Percentiles rank a stretch among this genome's conserved stretches.
These are phyloP conservation scores for Cephus nigrinus DNA, from an alignment of 2,888 invertebrate species.

Conservation along the genomic window DNA sequence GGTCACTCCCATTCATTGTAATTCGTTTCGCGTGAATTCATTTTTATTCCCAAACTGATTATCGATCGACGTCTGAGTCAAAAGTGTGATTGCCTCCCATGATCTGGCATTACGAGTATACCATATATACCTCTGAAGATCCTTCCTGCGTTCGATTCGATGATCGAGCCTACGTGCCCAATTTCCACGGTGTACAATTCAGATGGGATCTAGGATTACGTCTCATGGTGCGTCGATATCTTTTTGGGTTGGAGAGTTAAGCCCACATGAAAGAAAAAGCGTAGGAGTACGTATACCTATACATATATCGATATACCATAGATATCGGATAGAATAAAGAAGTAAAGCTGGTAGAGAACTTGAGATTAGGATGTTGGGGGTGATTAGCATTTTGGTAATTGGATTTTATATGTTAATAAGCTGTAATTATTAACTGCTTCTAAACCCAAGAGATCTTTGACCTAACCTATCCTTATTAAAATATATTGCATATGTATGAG, in stretches of 20 bases:
- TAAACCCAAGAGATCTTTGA: not conserved
- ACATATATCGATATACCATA: not conserved
- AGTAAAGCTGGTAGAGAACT: not conserved
- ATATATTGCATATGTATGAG: not conserved
- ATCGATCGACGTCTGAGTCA: not conserved
- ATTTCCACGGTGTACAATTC: conserved; percentile 9
- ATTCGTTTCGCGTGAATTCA: not conserved
- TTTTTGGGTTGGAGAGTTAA: conserved; percentile 20
- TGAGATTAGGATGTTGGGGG: not conserved
- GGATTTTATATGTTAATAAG: not conserved
- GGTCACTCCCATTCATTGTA: not conserved
- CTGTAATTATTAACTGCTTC: not conserved
- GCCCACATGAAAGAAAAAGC: not conserved
- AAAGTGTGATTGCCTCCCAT: not conserved
- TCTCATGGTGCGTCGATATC: conserved; percentile 29
- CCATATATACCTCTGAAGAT: not conserved
- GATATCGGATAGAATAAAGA: not conserved
- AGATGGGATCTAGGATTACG: conserved; percentile 32
- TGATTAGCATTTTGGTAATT: not conserved
- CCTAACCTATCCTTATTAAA: not conserved
- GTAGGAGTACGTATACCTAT: not conserved
- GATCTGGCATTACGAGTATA: not conserved
- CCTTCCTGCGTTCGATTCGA: not conserved
- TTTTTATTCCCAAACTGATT: not conserved
- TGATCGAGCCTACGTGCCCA: not conserved